Evolutionary conservation across 2,797 vertebrate genomes (phyloP), one percentile per base, ranked within the genome.

Genomic region (Amniataba percoides): DNA sequence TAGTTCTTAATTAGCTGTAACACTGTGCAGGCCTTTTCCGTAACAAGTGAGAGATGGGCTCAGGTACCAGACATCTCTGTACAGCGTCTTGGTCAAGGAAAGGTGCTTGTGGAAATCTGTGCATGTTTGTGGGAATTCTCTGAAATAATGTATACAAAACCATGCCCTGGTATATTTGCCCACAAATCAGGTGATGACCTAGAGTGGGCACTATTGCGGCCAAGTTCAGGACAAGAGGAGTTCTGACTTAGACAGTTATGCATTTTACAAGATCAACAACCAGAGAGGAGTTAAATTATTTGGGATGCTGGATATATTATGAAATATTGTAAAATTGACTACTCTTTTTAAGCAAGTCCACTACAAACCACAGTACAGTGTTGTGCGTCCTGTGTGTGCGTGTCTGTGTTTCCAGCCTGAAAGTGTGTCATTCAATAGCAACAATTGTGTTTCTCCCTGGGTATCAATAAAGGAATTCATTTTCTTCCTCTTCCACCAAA

Each of bases 21-120:
- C 74, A 78, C 79, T 87, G 73, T 89, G 76, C 80, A 88, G 79
- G 12, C 66, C 8, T 79, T 75, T 77, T 78, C 77, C 77, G 76
- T 60, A 49, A 74, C 5, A 71, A 81, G 62, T 0, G 27, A 56
- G 25, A 63, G 64, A 49, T 0, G 27, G 48, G n/a, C 52, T 49
- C 55, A 51, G 43, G 53, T 63, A 66, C 69, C 56, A 56, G 78
- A 59, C 69, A 34, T 2, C 64, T 71, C 36, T 55, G 39, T 46
- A 57, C 55, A 49, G 45, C 57, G 57, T 64, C 11, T 51, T 73
- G 63, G 70, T 76, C 69, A 71, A 49, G 56, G 42, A 52, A 74
- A 65, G 52, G 51, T 67, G 66, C 42, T 51, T 23, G 10, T 36
- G 34, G 34, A 6, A 5, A 31, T 31, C 5, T 31, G 5, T 31